Conservation (phyloP, 2,797 vertebrate species). For the Peromyscus aztecus region DNA sequence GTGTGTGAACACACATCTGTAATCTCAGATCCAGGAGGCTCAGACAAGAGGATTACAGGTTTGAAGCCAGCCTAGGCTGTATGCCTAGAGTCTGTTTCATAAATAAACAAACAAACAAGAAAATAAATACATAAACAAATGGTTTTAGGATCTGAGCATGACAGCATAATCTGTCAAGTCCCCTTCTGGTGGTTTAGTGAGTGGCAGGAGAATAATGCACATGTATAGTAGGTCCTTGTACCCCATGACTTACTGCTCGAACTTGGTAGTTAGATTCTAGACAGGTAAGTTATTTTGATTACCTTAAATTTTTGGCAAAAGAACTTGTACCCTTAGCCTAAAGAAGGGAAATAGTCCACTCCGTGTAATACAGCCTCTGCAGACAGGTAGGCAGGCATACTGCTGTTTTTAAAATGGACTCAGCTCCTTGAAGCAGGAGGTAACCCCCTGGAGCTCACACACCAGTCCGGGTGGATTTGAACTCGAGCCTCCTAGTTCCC, state of each 20-base stretch:
- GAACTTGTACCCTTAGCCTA: neutral
- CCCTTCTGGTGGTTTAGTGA: rapidly evolving
- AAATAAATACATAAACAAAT: neutral
- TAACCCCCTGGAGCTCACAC: neutral
- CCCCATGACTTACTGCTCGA: neutral
- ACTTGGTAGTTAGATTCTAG: neutral
- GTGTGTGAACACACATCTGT: no score
- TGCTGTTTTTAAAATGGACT: neutral
- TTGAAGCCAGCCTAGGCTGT: neutral
- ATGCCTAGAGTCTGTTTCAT: neutral
- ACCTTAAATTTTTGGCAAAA: neutral
- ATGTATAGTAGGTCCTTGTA: neutral
- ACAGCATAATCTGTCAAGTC: no score
- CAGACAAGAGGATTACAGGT: neutral
- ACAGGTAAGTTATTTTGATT: neutral
- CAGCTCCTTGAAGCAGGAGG: neutral
- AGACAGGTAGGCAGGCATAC: no score
- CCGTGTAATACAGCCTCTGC: neutral
- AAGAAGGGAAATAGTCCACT: neutral
- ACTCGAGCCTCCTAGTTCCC: neutral
- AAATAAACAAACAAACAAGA: neutral
- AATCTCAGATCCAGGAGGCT: neutral
- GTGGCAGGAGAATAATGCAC: no score
- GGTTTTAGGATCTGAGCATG: neutral
- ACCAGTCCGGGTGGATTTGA: neutral